Evolutionary conservation across 2,888 invertebrate species (phyloP).

Genomic region (Sympetrum striolatum): DNA sequence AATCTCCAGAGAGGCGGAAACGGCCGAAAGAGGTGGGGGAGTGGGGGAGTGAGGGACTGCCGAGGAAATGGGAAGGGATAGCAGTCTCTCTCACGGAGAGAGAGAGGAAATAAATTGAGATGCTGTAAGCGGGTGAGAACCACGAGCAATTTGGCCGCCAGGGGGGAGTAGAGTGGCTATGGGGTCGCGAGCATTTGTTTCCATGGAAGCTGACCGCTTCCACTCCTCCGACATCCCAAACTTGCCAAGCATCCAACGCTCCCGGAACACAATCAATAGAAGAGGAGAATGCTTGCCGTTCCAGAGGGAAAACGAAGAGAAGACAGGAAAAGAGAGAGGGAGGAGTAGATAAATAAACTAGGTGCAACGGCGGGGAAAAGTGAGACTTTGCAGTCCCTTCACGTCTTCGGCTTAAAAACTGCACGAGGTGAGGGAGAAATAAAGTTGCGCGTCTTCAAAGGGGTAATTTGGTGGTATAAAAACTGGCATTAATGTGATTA

Average conservation of each 20-base stretch:
- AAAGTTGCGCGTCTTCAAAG: too few relatives aligned
- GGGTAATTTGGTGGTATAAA: too few relatives aligned
- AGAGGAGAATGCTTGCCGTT: neutral
- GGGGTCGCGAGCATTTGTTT: slow-evolving; percentile 28
- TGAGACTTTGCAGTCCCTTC: neutral
- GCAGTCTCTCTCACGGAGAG: neutral
- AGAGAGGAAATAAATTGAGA: slow-evolving; percentile 30
- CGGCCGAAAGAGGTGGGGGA: neutral
- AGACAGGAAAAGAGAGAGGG: neutral
- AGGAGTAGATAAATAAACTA: neutral
- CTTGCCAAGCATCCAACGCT: slow-evolving; percentile 16
- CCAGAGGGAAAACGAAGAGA: neutral
- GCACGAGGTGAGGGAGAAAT: too few relatives aligned
- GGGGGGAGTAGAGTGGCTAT: neutral
- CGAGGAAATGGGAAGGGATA: neutral
- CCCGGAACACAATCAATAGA: slow-evolving; percentile 34
- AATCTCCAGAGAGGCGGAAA: slow-evolving; percentile 19
- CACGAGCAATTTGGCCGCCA: slow-evolving; percentile 33
- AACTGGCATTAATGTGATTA: too few relatives aligned
- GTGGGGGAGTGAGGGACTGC: neutral
- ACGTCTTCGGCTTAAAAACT: too few relatives aligned
- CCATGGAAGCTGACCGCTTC: slow-evolving; percentile 40
- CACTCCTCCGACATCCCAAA: slow-evolving; percentile 39
- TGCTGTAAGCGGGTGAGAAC: slow-evolving; percentile 38
- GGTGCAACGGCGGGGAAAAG: neutral